Evolutionary conservation across 2,113 vertebrate genomes (phyloP), one percentile per base, ranked within the genome.

Genomic region (rat (Rattus norvegicus)): DNA sequence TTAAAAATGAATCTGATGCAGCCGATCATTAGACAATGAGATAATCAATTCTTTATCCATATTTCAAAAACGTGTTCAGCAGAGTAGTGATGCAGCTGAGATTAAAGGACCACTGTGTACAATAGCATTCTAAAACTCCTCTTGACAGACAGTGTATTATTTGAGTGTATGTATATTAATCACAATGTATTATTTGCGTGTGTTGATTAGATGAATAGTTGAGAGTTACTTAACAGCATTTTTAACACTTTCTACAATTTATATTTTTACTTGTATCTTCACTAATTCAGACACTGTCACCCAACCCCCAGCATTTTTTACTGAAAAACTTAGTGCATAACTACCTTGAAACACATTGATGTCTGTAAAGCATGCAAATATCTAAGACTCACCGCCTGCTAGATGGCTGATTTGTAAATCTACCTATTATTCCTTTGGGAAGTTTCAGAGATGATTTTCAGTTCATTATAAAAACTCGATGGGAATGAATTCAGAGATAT

Each of bases 351-450:
- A 72, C 94, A 90, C 67, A 65, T 76, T 85, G 85, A 88, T 69
- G 88, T 95, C 75, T 90, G 92, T 93, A 93, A 90, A 93, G 65
- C 83, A 76, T 85, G 88, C 84, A 94, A 88, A 96, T 85, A 86
- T 87, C 79, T 76, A 96, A 86, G 28, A 69, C 88, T 96, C 75
- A 85, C 88, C 96, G 95, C 95, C 95, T 96, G 90, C 75, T 93
- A 8, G 39, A 63, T 94, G 88, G 95, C 80, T 93, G 90, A 56
- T 80, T 85, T 85, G 79, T 94, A 96, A 96, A 96, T 80, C 75
- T 93, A 84, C 80, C 87, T 90, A 65, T 39, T 72, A 49, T 88
- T 97, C 93, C 85, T 85, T 88, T 85, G 93, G 93, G 92, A 96
- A 85, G 69, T 63, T 86, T 72, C 65, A 52, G 80, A 43, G 28